Evolutionary conservation across 2,888 invertebrate genomes (phyloP).

Genomic region (Lutraria lutraria): DNA sequence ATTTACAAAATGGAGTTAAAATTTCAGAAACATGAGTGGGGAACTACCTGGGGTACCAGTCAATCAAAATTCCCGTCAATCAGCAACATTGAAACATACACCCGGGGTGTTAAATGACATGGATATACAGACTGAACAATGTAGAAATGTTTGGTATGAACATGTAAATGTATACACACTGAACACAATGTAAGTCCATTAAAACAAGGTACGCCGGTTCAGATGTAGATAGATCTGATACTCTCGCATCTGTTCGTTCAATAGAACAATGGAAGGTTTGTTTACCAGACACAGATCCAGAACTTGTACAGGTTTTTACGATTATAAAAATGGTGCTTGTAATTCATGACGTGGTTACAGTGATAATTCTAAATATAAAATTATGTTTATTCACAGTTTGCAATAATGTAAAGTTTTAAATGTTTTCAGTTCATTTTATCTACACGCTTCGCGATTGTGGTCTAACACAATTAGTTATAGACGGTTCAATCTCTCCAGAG

Average conservation of each 20-base stretch:
- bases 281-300: background rate
- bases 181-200: background rate
- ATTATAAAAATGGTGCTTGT: too few relatives aligned
- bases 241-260: background rate
- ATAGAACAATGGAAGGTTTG: background rate
- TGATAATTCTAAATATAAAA: too few relatives aligned
- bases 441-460: too few relatives aligned
- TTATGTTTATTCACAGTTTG: too few relatives aligned
- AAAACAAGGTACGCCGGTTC: background rate
- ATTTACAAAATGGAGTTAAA: background rate
- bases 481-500: too few relatives aligned
- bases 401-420: too few relatives aligned
- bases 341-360: too few relatives aligned
- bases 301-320: too few relatives aligned
- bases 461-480: too few relatives aligned
- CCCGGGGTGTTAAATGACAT: background rate
- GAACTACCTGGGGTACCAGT: background rate
- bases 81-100: background rate
- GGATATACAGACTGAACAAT: background rate
- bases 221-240: background rate
- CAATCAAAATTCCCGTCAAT: conserved; percentile 44
- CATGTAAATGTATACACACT: background rate
- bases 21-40: background rate
- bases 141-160: conserved; percentile 35
- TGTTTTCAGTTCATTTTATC: too few relatives aligned